Conservation (phyloP, 1,140 invertebrate species). For the Coenobita brevimanus region DNA sequence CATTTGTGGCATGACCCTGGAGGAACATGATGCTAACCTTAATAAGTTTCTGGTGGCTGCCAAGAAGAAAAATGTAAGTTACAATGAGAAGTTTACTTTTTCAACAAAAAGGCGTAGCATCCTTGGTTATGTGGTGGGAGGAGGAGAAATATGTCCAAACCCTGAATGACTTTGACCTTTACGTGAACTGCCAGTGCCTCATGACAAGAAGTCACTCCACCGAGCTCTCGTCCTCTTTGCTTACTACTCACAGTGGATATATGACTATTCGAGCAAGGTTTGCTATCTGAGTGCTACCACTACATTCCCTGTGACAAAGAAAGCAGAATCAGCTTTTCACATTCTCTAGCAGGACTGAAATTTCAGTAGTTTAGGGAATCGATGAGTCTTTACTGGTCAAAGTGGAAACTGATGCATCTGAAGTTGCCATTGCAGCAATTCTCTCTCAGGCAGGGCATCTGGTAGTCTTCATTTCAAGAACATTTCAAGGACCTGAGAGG, state of each 20-base stretch:
- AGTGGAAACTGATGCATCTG: slow-evolving; percentile 32
- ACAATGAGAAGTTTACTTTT: neutral
- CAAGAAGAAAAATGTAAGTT: no score
- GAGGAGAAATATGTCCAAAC: no score
- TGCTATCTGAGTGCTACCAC: neutral
- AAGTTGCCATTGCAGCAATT: slow-evolving; percentile 2
- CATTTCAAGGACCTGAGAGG: slow-evolving; percentile 1
- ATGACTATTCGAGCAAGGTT: slow-evolving; percentile 23
- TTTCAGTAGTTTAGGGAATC: neutral
- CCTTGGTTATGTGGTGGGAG: neutral
- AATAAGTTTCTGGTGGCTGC: no score
- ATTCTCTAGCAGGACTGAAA: neutral
- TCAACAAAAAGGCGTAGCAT: neutral
- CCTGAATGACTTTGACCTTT: neutral
- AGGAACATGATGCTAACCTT: slow-evolving; percentile 10
- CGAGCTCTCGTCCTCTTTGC: neutral
- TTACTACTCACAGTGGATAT: slow-evolving; percentile 26
- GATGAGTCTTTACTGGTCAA: neutral
- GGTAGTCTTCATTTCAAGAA: neutral
- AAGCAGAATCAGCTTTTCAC: neutral
- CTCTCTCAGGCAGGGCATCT: neutral
- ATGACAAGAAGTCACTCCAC: neutral
- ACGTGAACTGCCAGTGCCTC: neutral
- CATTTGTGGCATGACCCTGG: neutral
- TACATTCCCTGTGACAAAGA: slow-evolving; percentile 4